Evolutionary conservation across 2,113 vertebrate species (phyloP).

Genomic region (Phalacrocorax pelagicus): DNA sequence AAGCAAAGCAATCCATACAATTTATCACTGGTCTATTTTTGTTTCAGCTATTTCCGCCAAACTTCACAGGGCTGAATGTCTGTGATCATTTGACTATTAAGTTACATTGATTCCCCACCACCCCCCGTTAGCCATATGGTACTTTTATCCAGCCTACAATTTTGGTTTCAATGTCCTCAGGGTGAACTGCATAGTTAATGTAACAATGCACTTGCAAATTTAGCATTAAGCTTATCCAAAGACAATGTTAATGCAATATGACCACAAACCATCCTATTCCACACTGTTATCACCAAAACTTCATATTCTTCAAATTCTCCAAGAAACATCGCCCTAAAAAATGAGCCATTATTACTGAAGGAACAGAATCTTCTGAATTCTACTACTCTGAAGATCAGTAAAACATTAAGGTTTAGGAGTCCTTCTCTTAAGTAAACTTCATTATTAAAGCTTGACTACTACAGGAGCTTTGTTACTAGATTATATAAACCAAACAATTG

Average conservation of each 20-base stretch:
- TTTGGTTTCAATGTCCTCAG: background rate
- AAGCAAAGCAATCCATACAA: background rate
- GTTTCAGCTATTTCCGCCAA: background rate
- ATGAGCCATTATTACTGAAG: background rate
- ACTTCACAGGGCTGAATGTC: background rate
- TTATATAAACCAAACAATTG: fast-evolving
- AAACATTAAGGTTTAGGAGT: background rate
- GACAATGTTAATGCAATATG: background rate
- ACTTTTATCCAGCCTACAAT: background rate
- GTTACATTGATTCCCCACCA: background rate
- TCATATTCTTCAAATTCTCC: background rate
- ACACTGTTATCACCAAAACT: background rate
- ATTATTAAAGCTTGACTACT: background rate
- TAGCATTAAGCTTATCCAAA: background rate
- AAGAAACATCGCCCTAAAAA: background rate
- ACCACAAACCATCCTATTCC: background rate
- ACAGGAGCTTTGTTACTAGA: background rate
- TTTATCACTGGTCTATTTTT: background rate
- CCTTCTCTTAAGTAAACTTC: background rate
- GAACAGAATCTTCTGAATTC: background rate
- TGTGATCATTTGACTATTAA: background rate
- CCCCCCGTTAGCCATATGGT: background rate
- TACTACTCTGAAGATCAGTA: background rate
- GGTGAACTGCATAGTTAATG: background rate
- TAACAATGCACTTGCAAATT: background rate